Percentiles rank a stretch among this genome's conserved stretches.
These are phyloP conservation scores for Carcharodon carcharias DNA, from an alignment of 2,797 vertebrate genomes.

Conservation along the genomic window DNA sequence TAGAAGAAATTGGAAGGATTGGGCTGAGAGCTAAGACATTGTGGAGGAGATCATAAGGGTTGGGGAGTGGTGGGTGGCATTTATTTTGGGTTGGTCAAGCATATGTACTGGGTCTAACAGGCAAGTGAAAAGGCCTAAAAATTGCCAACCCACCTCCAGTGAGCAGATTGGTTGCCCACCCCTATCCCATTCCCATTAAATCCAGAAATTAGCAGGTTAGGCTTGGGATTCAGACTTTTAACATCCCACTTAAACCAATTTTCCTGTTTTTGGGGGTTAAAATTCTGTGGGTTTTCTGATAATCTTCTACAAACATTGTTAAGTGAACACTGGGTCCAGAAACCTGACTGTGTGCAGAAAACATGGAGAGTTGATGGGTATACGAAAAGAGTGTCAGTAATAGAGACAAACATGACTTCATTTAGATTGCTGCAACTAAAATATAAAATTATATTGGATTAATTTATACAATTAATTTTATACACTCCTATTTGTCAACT, in stretches of 20 bases:
- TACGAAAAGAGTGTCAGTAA: background rate
- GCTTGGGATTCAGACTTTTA: background rate
- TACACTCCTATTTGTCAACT: background rate
- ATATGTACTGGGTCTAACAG: background rate
- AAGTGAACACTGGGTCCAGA: background rate
- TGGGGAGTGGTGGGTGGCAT: background rate
- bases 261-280: background rate
- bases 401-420: background rate
- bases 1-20: background rate
- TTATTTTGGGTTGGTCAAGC: background rate
- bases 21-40: background rate
- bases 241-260: background rate
- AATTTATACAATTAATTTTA: background rate
- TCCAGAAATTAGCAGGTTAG: background rate
- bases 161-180: background rate
- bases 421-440: background rate
- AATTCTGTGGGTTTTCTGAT: background rate
- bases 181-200: background rate
- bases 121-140: background rate
- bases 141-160: background rate
- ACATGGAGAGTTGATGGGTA: background rate
- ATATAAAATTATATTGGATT: background rate
- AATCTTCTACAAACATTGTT: background rate
- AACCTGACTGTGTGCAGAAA: background rate
- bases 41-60: background rate